Evolutionary conservation across 2,113 vertebrate species (phyloP).

Genomic region (Ptilonorhynchus violaceus): DNA sequence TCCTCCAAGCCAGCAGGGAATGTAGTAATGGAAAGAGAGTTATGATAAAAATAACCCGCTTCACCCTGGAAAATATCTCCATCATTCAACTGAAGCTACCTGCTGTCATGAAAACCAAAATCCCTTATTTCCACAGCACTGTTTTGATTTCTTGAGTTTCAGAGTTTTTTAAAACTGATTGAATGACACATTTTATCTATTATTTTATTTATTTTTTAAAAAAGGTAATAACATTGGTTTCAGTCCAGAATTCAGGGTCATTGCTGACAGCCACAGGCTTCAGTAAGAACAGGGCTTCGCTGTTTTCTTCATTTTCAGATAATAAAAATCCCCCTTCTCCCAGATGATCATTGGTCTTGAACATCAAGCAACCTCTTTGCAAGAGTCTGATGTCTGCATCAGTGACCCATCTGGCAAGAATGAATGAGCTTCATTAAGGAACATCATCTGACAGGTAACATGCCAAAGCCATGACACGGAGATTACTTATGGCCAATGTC

Average conservation of each 20-base stretch:
- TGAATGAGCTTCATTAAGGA: neutral
- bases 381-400: neutral
- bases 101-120: neutral
- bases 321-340: neutral
- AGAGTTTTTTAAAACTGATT: neutral
- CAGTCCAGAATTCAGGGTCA: neutral
- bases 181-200: neutral
- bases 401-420: neutral
- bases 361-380: neutral
- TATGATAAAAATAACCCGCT: slow-evolving; percentile 45
- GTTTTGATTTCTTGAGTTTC: neutral
- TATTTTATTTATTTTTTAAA: neutral
- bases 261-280: neutral
- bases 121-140: neutral
- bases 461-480: neutral
- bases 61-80: neutral
- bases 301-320: neutral
- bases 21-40: slow-evolving; percentile 4
- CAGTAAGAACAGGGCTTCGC: neutral
- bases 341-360: neutral
- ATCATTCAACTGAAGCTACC: slow-evolving; percentile 4
- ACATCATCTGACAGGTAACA: neutral
- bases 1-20: slow-evolving; percentile 37
- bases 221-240: neutral
- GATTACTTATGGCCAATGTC: neutral